Conservation (phyloP, 2,113 vertebrate genomes). For the Rhinogobius similis region DNA sequence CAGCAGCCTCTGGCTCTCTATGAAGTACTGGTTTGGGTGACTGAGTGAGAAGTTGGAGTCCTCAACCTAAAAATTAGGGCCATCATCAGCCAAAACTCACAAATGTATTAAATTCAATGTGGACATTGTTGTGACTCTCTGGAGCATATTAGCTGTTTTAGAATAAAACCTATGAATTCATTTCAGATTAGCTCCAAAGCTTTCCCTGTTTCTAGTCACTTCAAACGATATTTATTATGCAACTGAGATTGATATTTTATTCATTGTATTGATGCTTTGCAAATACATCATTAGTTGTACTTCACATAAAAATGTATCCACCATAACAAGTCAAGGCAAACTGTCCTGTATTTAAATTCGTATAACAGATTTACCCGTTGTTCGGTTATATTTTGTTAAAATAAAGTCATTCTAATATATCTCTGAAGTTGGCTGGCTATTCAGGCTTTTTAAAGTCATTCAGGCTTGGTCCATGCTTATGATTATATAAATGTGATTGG, state of each 20-base stretch:
- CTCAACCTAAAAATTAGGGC: slow-evolving; percentile 79
- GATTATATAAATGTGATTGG: slow-evolving; percentile 1
- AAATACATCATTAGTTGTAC: background rate
- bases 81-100: background rate
- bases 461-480: background rate
- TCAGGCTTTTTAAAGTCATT: background rate
- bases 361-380: too few relatives aligned
- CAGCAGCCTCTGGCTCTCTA: slow-evolving; percentile 85
- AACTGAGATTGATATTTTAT: slow-evolving; percentile 13
- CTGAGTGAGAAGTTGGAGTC: slow-evolving; percentile 90
- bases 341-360: too few relatives aligned
- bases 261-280: background rate
- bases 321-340: background rate
- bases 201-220: slow-evolving; percentile 14
- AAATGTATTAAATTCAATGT: slow-evolving; percentile 30
- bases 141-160: slow-evolving; percentile 17
- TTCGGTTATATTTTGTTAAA: background rate
- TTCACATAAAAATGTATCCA: too few relatives aligned
- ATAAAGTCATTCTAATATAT: background rate
- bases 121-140: slow-evolving; percentile 3
- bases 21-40: slow-evolving; percentile 98
- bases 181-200: slow-evolving; percentile 6
- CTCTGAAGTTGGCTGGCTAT: background rate
- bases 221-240: slow-evolving; percentile 11
- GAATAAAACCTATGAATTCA: slow-evolving; percentile 38